Evolutionary conservation across 1,140 invertebrate species (phyloP), one percentile per base, ranked within the genome.

Genomic region (Saccostrea cuccullata): DNA sequence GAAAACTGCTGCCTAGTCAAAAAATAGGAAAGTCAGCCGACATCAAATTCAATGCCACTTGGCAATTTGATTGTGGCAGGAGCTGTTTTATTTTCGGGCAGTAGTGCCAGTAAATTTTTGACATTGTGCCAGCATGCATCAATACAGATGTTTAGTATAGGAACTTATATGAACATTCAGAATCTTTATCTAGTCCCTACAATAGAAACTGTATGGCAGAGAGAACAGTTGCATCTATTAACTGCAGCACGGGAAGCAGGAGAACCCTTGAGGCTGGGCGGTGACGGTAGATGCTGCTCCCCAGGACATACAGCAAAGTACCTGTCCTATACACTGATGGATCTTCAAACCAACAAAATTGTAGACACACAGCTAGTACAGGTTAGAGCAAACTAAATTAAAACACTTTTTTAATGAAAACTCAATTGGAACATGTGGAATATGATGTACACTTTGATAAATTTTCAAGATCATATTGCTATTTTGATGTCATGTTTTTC

Each of bases 301-400:
- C 87, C 82, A 23, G 82, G 83, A 8, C 86, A 87, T 23, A 87
- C 77, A 26, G 86, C 86, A 2, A 87, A 87, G 40, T 87, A 47
- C 83, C 56, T 30, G 9, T 64, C 56, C 6, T 87, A 84, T 40
- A 87, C 20, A 36, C 20, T 84, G 0, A 84, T 84, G 86, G 82
- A 84, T 55, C 20, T 84, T 3, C 13, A 47, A 5, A 47, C 23
- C 40, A 20, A 55, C n/a, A 87, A 84, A 47, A 64, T 87, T 40
- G 13, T 87, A 5, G 86, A 87, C 83, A 87, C 40, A 15, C 77
- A 84, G 47, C 86, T 87, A 64, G 86, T 87, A 13, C 86, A 87
- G 86, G 77, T 87, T 40, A 83, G 20, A 58, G 11, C 11, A 15
- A 58, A 58, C 17, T 17, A 58, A 47, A 47, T 47, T 47, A 47